Evolutionary conservation across 2,797 vertebrate genomes (phyloP).

Genomic region (Ctenosaura bakeri): DNA sequence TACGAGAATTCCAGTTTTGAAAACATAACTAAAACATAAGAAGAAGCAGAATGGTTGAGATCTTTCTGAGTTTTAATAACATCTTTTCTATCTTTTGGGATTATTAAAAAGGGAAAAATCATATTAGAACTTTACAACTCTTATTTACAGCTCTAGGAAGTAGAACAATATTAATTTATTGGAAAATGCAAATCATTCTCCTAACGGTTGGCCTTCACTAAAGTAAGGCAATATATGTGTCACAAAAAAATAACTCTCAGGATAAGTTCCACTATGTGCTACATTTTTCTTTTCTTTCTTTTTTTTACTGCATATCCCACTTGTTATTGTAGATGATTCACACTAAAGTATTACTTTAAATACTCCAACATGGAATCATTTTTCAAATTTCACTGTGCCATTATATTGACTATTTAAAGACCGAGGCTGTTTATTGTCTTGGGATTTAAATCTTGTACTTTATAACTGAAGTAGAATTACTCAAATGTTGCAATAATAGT

Average conservation of each 20-base stretch:
- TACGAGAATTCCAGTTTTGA: constrained; percentile 67
- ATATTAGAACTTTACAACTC: constrained; percentile 76
- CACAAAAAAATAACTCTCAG: constrained; percentile 77
- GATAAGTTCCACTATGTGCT: constrained; percentile 69
- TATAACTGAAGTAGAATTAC: constrained; percentile 39
- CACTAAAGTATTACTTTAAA: constrained; percentile 66
- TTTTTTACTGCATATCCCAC: constrained; percentile 66
- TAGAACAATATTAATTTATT: constrained; percentile 76
- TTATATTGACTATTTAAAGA: constrained; percentile 58
- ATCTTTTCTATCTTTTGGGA: constrained; percentile 70
- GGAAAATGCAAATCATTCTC: constrained; percentile 70
- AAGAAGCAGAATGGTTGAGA: constrained; percentile 65
- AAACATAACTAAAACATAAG: constrained; percentile 72
- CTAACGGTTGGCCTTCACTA: constrained; percentile 69
- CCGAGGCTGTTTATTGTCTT: constrained; percentile 58
- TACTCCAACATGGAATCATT: constrained; percentile 54
- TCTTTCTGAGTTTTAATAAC: constrained; percentile 64
- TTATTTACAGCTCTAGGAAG: constrained; percentile 78
- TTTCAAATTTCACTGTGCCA: constrained; percentile 51
- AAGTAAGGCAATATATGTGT: constrained; percentile 73
- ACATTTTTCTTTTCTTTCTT: constrained; percentile 64
- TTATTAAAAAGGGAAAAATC: constrained; percentile 71
- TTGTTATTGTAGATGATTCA: constrained; percentile 65
- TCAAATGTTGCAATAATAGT: constrained; percentile 17
- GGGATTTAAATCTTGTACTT: constrained; percentile 54